Percentiles rank a stretch among this genome's conserved stretches.
phyloP scores from a whole-genome alignment of 2,113 vertebrate species.

The Pterocles gutturalis region DNA sequence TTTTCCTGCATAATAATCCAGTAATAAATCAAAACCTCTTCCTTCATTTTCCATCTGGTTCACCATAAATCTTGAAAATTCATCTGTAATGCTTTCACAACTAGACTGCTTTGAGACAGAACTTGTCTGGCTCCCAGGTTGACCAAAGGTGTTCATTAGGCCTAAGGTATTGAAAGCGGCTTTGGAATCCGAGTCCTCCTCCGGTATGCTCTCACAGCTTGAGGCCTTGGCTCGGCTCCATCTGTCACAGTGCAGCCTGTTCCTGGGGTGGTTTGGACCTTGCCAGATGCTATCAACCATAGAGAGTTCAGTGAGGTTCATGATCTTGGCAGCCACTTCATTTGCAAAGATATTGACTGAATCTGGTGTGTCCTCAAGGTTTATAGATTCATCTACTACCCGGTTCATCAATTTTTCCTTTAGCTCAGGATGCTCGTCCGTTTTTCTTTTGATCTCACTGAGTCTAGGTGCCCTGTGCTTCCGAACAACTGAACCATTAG shows the following conservation, averaged over 20 bases:
- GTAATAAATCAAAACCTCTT: slow-evolving; percentile 90
- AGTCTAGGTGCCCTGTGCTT: slow-evolving; percentile 94
- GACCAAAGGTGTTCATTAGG: slow-evolving; percentile 83
- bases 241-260: slow-evolving; percentile 88
- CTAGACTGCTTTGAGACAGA: slow-evolving; percentile 98
- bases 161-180: slow-evolving; percentile 80
- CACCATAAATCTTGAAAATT: slow-evolving; percentile 98
- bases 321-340: slow-evolving; percentile 93
- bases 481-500: slow-evolving; percentile 74
- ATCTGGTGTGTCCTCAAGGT: slow-evolving; percentile 88
- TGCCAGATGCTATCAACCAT: slow-evolving; percentile 88
- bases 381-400: slow-evolving; percentile 93
- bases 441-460: slow-evolving; percentile 97
- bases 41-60: slow-evolving; percentile 98
- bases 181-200: slow-evolving; percentile 85
- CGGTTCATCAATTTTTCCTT: slow-evolving; percentile 95
- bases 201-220: slow-evolving; percentile 96
- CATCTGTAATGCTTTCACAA: slow-evolving; percentile 97
- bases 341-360: slow-evolving; percentile 90
- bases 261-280: slow-evolving; percentile 83
- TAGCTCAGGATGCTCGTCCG: slow-evolving; percentile 95
- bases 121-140: slow-evolving; percentile 90
- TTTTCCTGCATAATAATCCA: slow-evolving; percentile 97
- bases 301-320: slow-evolving; percentile 91
- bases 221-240: slow-evolving; percentile 90